Evolutionary conservation across 1,140 invertebrate genomes (phyloP).

Genomic region (Ctenoplectra terminalis): DNA sequence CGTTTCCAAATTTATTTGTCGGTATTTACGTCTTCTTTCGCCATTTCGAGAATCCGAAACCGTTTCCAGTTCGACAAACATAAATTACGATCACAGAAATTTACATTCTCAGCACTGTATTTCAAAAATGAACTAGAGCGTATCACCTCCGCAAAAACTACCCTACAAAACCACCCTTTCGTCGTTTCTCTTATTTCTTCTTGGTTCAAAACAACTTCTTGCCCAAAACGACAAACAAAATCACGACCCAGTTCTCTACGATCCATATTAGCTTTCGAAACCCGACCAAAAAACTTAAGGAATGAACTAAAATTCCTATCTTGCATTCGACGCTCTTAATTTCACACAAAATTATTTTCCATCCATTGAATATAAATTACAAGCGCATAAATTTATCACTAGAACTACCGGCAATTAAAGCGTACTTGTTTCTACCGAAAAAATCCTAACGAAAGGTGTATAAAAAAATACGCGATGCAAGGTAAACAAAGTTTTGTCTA

Average conservation of each 20-base stretch:
- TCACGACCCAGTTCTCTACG: conserved; percentile 8
- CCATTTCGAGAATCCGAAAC: background rate
- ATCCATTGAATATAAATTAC: too few relatives aligned
- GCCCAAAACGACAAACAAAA: background rate
- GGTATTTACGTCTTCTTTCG: background rate
- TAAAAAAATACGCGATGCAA: too few relatives aligned
- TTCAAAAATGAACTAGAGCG: background rate
- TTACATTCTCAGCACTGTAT: background rate
- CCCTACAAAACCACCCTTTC: background rate
- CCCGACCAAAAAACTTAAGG: background rate
- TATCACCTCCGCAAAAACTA: background rate
- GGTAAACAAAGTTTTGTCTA: too few relatives aligned
- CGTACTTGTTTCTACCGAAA: too few relatives aligned
- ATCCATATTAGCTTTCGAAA: background rate
- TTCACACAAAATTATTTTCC: too few relatives aligned
- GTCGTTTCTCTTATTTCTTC: background rate
- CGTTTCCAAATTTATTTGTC: background rate
- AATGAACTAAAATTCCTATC: too few relatives aligned
- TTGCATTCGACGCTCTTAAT: too few relatives aligned
- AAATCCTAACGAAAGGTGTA: too few relatives aligned
- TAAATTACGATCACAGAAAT: background rate
- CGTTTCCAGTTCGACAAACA: background rate
- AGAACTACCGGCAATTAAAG: too few relatives aligned
- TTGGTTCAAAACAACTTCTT: background rate
- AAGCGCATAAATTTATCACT: too few relatives aligned